Evolutionary conservation across 2,113 vertebrate genomes (phyloP), one percentile per base, ranked within the genome.

Genomic region (Orientallactaga bullata): DNA sequence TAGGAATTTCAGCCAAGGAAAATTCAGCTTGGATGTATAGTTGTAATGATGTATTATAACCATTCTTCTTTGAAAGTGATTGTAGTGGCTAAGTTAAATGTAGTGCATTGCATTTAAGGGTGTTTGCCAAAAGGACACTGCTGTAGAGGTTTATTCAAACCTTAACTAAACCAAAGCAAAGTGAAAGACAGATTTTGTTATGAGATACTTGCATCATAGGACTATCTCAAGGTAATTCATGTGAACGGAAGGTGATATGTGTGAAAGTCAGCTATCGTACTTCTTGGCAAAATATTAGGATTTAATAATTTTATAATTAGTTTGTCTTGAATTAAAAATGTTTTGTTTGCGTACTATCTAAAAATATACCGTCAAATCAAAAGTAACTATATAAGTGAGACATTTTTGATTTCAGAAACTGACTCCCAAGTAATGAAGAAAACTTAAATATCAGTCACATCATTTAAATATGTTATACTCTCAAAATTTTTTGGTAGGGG

Each of bases 1-100:
- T 97, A 98, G 96, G 96, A 98, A 97, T 98, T 98, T 97, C 96
- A 98, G 95, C 97, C 97, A 98, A 98, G 92, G 91, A 98, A 97
- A 98, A 97, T 96, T 98, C 95, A 97, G 0, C 94, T 97, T 96
- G 92, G 85, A 89, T 97, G 85, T 98, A 96, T 95, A 97, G 93
- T 94, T 97, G 30, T 98, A 96, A 98, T 97, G 97, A 97, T 96
- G 77, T 97, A 93, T 98, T 97, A 96, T 96, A 97, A 95, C 95
- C 0, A 0, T 97, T 97, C 96, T 98, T 98, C 87, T 96, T 97
- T 97, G 95, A 97, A 98, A 98, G 95, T 95, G 0, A 96, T 97
- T 98, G 55, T 97, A 98, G 96, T 91, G 94, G 93, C 94, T 81
- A 94, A 97, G 96, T 96, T 98, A 95, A 98, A 98, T 96, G 94